Evolutionary conservation across 2,113 vertebrate species (phyloP).

Genomic region (Fulmarus glacialis): DNA sequence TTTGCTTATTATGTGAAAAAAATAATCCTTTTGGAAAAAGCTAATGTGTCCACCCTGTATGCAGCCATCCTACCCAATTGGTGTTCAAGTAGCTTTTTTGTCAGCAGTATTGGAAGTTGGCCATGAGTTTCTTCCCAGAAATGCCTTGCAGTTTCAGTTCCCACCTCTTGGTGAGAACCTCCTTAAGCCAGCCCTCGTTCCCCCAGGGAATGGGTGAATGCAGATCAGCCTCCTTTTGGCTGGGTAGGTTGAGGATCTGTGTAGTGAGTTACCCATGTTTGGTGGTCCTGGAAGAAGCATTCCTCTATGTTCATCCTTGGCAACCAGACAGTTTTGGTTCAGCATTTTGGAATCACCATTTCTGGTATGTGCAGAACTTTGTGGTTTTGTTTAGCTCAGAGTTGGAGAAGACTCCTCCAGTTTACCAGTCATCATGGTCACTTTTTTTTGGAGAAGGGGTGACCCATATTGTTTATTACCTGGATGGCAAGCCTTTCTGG

Average conservation of each 20-base stretch:
- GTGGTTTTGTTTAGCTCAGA: neutral
- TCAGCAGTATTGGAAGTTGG: neutral
- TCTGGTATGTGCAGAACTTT: neutral
- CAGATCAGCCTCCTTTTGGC: neutral
- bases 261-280: neutral
- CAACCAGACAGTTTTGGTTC: neutral
- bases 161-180: neutral
- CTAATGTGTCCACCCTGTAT: neutral
- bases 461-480: neutral
- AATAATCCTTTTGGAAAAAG: neutral
- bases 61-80: neutral
- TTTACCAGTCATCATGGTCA: neutral
- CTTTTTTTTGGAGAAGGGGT: neutral
- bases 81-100: neutral
- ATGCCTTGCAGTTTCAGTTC: neutral
- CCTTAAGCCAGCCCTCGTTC: neutral
- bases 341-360: neutral
- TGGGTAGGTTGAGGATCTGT: neutral
- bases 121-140: neutral
- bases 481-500: neutral
- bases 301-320: neutral
- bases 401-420: neutral
- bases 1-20: neutral
- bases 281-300: neutral
- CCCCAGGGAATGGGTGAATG: neutral